These are phyloP conservation scores for Rousettus leschenaultii DNA, from an alignment of 2,113 vertebrate species.

Conservation along the genomic window DNA sequence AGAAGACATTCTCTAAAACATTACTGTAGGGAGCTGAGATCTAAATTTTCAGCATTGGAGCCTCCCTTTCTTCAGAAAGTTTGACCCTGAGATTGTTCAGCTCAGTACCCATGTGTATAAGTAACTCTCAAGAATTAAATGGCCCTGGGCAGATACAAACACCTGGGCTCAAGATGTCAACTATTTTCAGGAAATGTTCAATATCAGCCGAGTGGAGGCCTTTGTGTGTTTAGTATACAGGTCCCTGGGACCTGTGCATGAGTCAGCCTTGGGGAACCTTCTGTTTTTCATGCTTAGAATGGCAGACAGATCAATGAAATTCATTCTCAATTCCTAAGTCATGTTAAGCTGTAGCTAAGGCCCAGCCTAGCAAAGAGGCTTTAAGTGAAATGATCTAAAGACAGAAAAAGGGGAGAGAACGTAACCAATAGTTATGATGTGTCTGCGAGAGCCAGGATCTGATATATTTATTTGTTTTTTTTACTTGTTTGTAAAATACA, in stretches of 20 bases:
- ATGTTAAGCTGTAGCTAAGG: background rate
- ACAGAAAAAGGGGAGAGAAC: background rate
- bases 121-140: conserved; percentile 1
- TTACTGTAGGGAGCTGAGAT: background rate
- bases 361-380: background rate
- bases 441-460: background rate
- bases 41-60: background rate
- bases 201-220: background rate
- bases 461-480: conserved; percentile 6
- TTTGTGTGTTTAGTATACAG: background rate
- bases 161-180: background rate
- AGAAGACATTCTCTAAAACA: background rate
- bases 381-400: background rate
- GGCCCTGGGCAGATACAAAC: background rate
- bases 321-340: background rate
- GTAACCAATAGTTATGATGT: background rate
- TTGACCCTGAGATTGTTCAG: background rate
- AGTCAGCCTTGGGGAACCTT: background rate
- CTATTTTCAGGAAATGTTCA: conserved; percentile 4
- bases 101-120: background rate
- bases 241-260: background rate
- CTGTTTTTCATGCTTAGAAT: background rate
- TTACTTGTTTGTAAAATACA: background rate
- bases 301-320: conserved; percentile 39
- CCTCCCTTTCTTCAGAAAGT: background rate